Evolutionary conservation across 2,113 vertebrate species (phyloP).

Genomic region (Hippocampus abdominalis): DNA sequence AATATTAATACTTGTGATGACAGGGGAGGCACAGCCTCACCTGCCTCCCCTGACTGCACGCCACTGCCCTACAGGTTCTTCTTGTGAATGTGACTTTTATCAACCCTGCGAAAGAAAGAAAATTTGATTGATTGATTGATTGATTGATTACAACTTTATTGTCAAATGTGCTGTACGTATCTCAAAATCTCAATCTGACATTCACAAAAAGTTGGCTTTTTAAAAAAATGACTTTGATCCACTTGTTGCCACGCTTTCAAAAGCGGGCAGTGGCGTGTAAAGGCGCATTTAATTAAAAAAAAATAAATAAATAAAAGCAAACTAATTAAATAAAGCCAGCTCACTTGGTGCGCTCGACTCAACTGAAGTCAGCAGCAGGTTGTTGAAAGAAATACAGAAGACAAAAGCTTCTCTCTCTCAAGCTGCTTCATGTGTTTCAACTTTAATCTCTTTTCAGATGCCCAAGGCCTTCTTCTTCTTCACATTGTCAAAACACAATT

Average conservation of each 20-base stretch:
- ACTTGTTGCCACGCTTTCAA: slow-evolving; percentile 35
- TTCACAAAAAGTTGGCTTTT: slow-evolving; percentile 36
- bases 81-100: slow-evolving; percentile 11
- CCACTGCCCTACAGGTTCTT: neutral
- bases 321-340: slow-evolving; percentile 46
- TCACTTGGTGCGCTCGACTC: slow-evolving; percentile 12
- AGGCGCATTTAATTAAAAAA: slow-evolving; percentile 53
- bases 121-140: too few relatives aligned
- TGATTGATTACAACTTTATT: too few relatives aligned
- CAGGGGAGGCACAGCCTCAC: too few relatives aligned
- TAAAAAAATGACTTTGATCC: slow-evolving; percentile 38
- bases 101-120: slow-evolving; percentile 15
- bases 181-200: slow-evolving; percentile 29
- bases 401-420: slow-evolving; percentile 34
- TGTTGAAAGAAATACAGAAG: slow-evolving; percentile 27
- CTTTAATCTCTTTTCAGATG: slow-evolving; percentile 21
- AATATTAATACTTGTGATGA: too few relatives aligned
- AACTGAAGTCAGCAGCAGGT: slow-evolving; percentile 6
- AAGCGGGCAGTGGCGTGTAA: slow-evolving; percentile 36
- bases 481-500: slow-evolving; percentile 48
- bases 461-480: slow-evolving; percentile 32
- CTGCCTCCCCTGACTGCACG: too few relatives aligned
- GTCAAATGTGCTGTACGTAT: too few relatives aligned
- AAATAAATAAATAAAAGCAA: slow-evolving; percentile 44
- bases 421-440: slow-evolving; percentile 39